Evolutionary conservation across 2,113 vertebrate species (phyloP), one percentile per base, ranked within the genome.

Genomic region (Galeopterus variegatus): DNA sequence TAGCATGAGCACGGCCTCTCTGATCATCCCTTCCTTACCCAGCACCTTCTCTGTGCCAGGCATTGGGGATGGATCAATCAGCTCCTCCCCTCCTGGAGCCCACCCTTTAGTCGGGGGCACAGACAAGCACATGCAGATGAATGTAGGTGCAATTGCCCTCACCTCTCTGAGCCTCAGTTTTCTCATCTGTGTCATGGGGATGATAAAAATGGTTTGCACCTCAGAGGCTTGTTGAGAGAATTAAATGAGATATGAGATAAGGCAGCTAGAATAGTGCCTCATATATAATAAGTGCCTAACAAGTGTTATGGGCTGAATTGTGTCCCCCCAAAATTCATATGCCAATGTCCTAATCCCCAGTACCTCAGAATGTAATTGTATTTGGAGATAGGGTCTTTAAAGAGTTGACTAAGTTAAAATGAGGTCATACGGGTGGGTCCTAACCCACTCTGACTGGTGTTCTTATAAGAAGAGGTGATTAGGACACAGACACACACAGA

Each of bases 231-330:
- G 60, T 69, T 60, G 50, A 64, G 41, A 17, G 86, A 82, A 79
- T 56, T 18, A 48, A 50, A 62, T 8, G 28, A 87, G 45, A 18
- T 60, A 1, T 8, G 28, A 87, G 45, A 18, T 60, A 1, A 79
- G 21, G 73, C 17, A 45, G 15, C 86, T 54, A 26, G 23, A 81
- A 56, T 41, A 52, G n/a, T 24, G 19, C 15, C 23, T 72, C 36
- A 24, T 12, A 31, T 0, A 0, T 28, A 9, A 24, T 7, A 67
- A 48, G 31, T 14, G 12, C 56, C 65, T 0, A 2, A 24, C n/a
- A 14, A 41, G 24, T 23, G 3, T 11, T 56, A 26, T 8, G n/a
- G 36, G 33, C 4, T 36, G 33, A n/a, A n/a, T 6, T 64, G 15
- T n/a, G 18, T 41, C n/a, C 3, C 2, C 28, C 19, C 18, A 4